These are phyloP conservation scores for Pangasius djambal DNA, from an alignment of 2,797 vertebrate species.

Conservation along the genomic window DNA sequence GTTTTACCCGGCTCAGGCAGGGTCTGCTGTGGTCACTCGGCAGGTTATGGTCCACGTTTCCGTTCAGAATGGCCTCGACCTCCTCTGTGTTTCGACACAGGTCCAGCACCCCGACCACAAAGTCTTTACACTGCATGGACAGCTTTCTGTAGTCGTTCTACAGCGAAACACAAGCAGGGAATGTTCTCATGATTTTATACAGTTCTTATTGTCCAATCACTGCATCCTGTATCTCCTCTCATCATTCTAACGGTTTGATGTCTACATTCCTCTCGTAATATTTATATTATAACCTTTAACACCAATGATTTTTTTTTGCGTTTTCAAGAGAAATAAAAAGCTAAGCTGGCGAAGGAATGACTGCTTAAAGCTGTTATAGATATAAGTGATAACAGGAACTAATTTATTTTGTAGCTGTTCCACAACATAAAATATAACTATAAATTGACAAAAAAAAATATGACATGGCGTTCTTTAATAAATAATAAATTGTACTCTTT, in stretches of 20 bases:
- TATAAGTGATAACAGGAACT: neutral
- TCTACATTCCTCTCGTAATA: neutral
- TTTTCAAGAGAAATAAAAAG: neutral
- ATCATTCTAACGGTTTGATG: neutral
- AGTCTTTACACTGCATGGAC: slow-evolving; percentile 90
- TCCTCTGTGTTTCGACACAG: slow-evolving; percentile 86
- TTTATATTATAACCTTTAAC: neutral
- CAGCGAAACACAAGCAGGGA: slow-evolving; percentile 29
- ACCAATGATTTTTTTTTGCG: neutral
- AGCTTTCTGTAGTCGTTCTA: slow-evolving; percentile 86
- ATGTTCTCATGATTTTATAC: neutral
- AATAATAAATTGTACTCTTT: neutral
- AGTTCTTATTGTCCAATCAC: neutral
- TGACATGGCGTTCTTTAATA: neutral
- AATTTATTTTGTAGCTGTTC: neutral
- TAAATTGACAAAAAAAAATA: neutral
- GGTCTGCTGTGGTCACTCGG: slow-evolving; percentile 78
- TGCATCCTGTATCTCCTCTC: neutral
- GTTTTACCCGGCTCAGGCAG: slow-evolving; percentile 82
- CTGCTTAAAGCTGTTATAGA: neutral
- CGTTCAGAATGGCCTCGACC: slow-evolving; percentile 84
- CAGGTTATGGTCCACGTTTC: slow-evolving; percentile 77
- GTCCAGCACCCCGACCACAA: slow-evolving; percentile 85
- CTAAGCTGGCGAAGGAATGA: neutral
- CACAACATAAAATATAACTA: neutral